Conservation (phyloP, 2,113 vertebrate species). For the Scomber japonicus region DNA sequence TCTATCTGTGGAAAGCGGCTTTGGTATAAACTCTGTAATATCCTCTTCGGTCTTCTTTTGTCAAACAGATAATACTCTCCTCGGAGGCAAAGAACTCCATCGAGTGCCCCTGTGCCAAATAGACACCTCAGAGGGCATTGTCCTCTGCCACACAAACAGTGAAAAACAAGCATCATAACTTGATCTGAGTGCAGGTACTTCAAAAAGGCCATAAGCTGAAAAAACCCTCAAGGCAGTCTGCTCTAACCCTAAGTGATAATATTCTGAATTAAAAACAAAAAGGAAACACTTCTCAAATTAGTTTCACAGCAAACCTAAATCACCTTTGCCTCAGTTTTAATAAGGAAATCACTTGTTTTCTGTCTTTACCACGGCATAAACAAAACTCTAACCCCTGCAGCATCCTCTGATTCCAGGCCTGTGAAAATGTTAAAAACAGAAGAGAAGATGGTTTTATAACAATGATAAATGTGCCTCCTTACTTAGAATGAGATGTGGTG, state of each 20-base stretch:
- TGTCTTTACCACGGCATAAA: slow-evolving; percentile 6
- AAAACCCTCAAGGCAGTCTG: no score
- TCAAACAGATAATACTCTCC: slow-evolving; percentile 35
- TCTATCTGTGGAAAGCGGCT: slow-evolving; percentile 23
- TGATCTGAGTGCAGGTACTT: slow-evolving; percentile 25
- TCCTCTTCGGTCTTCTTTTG: slow-evolving; percentile 43
- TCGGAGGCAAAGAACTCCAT: slow-evolving; percentile 28
- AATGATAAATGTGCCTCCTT: slow-evolving; percentile 66
- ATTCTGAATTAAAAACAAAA: neutral
- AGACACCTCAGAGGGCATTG: slow-evolving; percentile 16
- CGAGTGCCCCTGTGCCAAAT: slow-evolving; percentile 24
- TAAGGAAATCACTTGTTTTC: slow-evolving; percentile 1
- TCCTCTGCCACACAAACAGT: slow-evolving; percentile 14
- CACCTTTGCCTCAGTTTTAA: slow-evolving; percentile 9
- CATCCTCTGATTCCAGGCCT: slow-evolving; percentile 18
- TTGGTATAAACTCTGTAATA: slow-evolving; percentile 50
- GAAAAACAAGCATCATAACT: slow-evolving; percentile 25
- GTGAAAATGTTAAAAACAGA: slow-evolving; percentile 16
- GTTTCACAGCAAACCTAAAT: slow-evolving; percentile 33
- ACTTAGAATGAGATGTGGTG: slow-evolving; percentile 51
- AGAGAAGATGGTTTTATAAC: slow-evolving; percentile 52
- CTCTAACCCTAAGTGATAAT: neutral
- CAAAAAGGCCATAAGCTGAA: neutral
- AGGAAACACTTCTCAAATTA: neutral
- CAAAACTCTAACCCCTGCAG: slow-evolving; percentile 16